Conservation (phyloP, 1,140 invertebrate species). For the Bombyx mandarina region DNA sequence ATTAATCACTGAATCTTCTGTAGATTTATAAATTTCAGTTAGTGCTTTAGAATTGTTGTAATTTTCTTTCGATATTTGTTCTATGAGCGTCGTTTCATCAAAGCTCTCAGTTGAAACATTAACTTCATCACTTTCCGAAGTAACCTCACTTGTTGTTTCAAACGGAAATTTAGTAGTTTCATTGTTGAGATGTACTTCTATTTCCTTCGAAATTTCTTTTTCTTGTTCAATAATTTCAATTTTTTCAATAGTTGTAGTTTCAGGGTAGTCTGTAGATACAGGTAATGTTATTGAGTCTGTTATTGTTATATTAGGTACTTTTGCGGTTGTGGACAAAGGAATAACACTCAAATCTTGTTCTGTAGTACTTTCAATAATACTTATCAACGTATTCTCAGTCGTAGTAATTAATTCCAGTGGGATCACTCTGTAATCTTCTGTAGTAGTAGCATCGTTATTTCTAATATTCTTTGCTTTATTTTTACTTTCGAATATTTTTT, state of each 20-base stretch:
- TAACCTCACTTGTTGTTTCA: not conserved
- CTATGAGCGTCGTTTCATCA: conserved; percentile 3
- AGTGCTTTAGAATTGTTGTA: conserved; percentile 5
- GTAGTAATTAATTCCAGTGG: conserved; percentile 55
- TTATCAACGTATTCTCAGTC: conserved; percentile 35
- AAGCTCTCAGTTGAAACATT: not conserved
- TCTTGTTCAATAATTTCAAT: not conserved
- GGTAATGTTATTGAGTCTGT: conserved; percentile 43
- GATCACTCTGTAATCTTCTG: conserved; percentile 47
- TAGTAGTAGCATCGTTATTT: conserved; percentile 17
- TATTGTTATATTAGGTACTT: conserved; percentile 30
- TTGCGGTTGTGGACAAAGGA: conserved; percentile 43
- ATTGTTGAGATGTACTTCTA: not conserved
- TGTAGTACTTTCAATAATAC: conserved; percentile 41
- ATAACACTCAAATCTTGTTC: conserved; percentile 56
- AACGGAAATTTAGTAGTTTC: not conserved
- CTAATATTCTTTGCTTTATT: conserved; percentile 10
- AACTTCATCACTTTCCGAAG: not conserved
- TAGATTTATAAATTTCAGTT: not conserved
- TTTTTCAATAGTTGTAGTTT: conserved; percentile 2
- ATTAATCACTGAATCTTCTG: not conserved
- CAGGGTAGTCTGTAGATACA: conserved; percentile 32
- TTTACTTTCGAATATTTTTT: conserved; percentile 6
- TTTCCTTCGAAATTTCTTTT: not conserved
- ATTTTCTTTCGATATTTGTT: conserved; percentile 8